phyloP scores from a whole-genome alignment of 2,888 invertebrate species.

The Phania funesta region DNA sequence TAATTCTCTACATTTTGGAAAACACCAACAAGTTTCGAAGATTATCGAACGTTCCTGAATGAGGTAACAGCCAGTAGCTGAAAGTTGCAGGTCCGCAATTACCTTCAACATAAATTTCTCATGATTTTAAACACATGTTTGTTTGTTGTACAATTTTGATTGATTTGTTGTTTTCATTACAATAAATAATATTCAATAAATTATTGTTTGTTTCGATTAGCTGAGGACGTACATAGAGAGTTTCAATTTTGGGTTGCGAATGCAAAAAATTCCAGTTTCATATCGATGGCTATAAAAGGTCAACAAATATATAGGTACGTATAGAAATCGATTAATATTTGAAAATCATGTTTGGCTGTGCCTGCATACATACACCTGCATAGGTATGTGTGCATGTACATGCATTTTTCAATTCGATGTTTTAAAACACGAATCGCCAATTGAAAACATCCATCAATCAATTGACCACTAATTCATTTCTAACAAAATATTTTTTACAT shows the following conservation, averaged over 20 bases:
- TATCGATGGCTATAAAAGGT: slow-evolving; percentile 90
- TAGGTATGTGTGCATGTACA: background rate
- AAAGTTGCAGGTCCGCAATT: too few species aligned
- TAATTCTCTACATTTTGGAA: too few species aligned
- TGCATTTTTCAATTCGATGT: slow-evolving; percentile 18
- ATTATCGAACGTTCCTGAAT: too few species aligned
- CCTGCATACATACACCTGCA: background rate
- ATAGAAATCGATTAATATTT: slow-evolving; percentile 35
- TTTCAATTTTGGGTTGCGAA: slow-evolving; percentile 91
- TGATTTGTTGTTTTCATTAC: background rate
- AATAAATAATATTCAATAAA: background rate
- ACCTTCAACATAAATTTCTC: background rate
- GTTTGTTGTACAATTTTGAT: background rate
- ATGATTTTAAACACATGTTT: background rate
- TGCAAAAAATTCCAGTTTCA: slow-evolving; percentile 89
- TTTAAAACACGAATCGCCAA: background rate
- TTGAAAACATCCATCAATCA: slow-evolving; percentile 39
- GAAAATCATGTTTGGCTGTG: slow-evolving; percentile 29
- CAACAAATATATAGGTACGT: slow-evolving; percentile 88
- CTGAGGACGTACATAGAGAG: slow-evolving; percentile 86
- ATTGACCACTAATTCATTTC: slow-evolving; percentile 34
- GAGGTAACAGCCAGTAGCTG: too few species aligned
- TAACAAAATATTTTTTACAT: slow-evolving; percentile 14
- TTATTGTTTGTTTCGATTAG: slow-evolving; percentile 80
- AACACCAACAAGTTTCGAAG: too few species aligned